Percentiles rank a stretch among this genome's conserved stretches.
Conservation (phyloP, 2,797 vertebrate genomes). For the Mus spretus region DNA sequence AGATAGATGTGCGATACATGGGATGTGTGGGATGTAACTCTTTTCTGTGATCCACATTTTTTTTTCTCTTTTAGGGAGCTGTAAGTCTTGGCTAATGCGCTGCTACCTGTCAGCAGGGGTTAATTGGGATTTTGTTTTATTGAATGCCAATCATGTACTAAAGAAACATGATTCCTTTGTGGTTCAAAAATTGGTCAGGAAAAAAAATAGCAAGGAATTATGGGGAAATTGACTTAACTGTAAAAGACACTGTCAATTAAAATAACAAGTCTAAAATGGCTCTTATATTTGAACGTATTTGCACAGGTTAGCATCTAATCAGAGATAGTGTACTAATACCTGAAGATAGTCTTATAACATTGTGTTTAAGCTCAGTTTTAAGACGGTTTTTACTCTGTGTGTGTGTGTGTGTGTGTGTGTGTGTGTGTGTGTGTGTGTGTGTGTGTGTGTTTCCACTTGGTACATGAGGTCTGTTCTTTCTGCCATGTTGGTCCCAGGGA, state of each 20-base stretch:
- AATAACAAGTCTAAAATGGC: slow-evolving; percentile 54
- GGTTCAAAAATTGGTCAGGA: slow-evolving; percentile 48
- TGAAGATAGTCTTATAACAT: slow-evolving; percentile 54
- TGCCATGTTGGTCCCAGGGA: neutral
- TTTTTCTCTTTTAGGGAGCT: slow-evolving; percentile 27
- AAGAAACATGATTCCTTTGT: slow-evolving; percentile 4
- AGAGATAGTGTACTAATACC: slow-evolving; percentile 47
- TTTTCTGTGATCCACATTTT: neutral
- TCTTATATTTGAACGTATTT: slow-evolving; percentile 63
- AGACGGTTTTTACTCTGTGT: neutral
- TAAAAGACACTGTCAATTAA: slow-evolving; percentile 67
- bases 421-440: neutral
- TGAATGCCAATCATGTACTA: slow-evolving; percentile 35
- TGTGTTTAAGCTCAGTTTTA: slow-evolving; percentile 47
- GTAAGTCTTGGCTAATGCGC: neutral
- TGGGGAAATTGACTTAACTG: slow-evolving; percentile 63
- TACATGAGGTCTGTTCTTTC: neutral
- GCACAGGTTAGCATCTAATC: slow-evolving; percentile 65
- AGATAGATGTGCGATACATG: neutral
- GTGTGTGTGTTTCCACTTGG: neutral
- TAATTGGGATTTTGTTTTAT: slow-evolving; percentile 48
- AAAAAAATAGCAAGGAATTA: slow-evolving; percentile 62
- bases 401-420: neutral
- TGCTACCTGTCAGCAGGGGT: neutral
- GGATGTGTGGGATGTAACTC: slow-evolving; percentile 11